Percentiles rank a stretch among this genome's conserved stretches.
phyloP scores from a whole-genome alignment of 2,888 invertebrate genomes.

The Lasius platythorax region DNA sequence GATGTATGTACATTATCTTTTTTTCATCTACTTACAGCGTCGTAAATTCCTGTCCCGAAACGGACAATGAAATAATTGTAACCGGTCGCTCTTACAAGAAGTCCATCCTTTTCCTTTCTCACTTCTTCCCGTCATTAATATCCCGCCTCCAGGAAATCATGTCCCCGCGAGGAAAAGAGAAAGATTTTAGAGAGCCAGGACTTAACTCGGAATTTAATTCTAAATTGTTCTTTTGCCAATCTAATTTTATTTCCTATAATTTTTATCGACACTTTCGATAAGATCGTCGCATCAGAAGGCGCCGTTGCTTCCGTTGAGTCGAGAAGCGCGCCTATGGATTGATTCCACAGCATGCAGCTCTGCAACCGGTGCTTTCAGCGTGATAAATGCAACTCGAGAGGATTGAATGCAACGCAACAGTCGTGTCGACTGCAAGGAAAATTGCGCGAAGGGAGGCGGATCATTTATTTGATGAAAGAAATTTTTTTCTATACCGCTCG shows the following conservation, averaged over 20 bases:
- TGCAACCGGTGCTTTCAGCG: conserved; percentile 43
- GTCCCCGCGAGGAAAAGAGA: not conserved
- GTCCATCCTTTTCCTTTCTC: not conserved
- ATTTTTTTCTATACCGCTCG: not conserved
- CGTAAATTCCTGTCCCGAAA: not conserved
- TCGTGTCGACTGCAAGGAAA: conserved; percentile 23
- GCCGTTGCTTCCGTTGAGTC: not conserved
- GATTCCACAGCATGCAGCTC: conserved; percentile 74
- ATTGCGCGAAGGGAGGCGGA: conserved; percentile 3
- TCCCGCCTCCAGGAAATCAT: not conserved
- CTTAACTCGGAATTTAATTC: not conserved
- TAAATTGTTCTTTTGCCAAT: not conserved
- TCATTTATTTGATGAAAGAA: not conserved
- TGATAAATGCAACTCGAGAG: conserved; percentile 40
- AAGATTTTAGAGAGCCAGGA: not conserved
- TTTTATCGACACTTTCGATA: not conserved
- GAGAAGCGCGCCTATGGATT: conserved; percentile 72
- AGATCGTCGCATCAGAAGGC: not conserved
- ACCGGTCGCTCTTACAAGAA: not conserved
- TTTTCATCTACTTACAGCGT: not conserved
- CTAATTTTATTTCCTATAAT: conserved; percentile 9
- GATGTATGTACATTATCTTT: not conserved
- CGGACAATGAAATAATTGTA: not conserved
- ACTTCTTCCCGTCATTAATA: not conserved
- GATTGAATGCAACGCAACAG: not conserved